Evolutionary conservation across 2,797 vertebrate species (phyloP).

Genomic region (Pipistrellus pygmaeus): DNA sequence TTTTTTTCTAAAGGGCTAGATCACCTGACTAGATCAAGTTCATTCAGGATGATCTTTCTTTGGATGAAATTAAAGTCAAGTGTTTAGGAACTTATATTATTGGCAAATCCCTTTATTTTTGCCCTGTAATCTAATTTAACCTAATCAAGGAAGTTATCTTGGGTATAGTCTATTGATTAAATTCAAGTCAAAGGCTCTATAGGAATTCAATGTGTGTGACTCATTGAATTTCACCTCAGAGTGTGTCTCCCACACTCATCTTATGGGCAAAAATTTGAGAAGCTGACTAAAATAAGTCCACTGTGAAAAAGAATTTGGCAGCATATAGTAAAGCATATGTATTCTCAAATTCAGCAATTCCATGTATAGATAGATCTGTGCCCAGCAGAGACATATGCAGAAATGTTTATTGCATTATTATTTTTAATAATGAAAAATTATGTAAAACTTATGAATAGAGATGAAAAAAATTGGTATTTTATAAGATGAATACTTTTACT

Average conservation of each 20-base stretch:
- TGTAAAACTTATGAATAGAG: not conserved
- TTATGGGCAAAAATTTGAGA: not conserved
- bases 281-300: not conserved
- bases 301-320: not conserved
- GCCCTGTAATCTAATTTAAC: not conserved
- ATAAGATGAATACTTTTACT: not conserved
- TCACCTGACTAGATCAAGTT: not conserved
- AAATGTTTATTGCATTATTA: not conserved
- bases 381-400: not conserved
- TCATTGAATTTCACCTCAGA: not conserved
- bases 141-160: not conserved
- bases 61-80: not conserved
- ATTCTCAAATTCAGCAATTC: not conserved
- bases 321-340: not conserved
- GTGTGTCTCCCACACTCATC: not conserved
- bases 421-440: slow-evolving; percentile 35
- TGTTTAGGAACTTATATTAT: not conserved
- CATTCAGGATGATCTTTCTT: not conserved
- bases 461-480: not conserved
- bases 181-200: not conserved
- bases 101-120: not conserved
- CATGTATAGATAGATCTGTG: not conserved
- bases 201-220: not conserved
- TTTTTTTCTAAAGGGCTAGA: not conserved
- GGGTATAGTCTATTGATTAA: not conserved